Percentiles rank a stretch among this genome's conserved stretches.
phyloP scores from a whole-genome alignment of 2,888 invertebrate genomes.

The Caradrina clavipalpis region DNA sequence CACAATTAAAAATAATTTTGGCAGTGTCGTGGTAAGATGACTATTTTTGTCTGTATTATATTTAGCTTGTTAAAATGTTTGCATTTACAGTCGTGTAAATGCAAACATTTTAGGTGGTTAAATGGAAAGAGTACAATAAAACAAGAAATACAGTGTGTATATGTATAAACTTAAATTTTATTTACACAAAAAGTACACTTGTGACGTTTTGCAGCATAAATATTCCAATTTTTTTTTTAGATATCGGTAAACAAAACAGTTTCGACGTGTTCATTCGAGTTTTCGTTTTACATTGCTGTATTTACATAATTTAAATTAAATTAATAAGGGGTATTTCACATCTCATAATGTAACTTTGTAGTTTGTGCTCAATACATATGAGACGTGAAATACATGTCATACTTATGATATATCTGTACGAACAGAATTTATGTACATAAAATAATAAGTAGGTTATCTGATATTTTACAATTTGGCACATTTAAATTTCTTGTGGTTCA shows the following conservation, averaged over 20 bases:
- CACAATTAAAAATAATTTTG: background rate
- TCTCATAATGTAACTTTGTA: slow-evolving; percentile 52
- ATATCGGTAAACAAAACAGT: slow-evolving; percentile 49
- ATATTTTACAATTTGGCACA: slow-evolving; percentile 85
- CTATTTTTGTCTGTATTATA: background rate
- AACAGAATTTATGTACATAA: slow-evolving; percentile 65
- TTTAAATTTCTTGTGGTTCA: slow-evolving; percentile 69
- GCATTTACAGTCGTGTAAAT: too few species aligned
- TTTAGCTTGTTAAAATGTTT: too few species aligned
- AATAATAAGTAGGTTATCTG: slow-evolving; percentile 68
- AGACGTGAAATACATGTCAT: slow-evolving; percentile 63
- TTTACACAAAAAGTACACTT: slow-evolving; percentile 90
- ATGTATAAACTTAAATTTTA: slow-evolving; percentile 90
- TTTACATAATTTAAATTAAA: slow-evolving; percentile 61
- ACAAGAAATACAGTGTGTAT: slow-evolving; percentile 86
- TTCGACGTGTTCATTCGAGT: slow-evolving; percentile 60
- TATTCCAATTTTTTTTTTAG: slow-evolving; percentile 64
- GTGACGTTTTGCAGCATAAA: slow-evolving; percentile 86
- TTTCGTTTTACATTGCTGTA: slow-evolving; percentile 63
- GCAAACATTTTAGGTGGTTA: background rate
- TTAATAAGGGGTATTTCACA: slow-evolving; percentile 54
- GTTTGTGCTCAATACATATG: slow-evolving; percentile 55
- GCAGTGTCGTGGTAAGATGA: background rate
- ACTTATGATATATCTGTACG: slow-evolving; percentile 60
- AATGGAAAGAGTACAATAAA: slow-evolving; percentile 70